A percentile compares a stretch with the other conserved stretches of the same genome.
phyloP scores from a whole-genome alignment of 2,888 invertebrate species.

The Hipparchia semele region DNA sequence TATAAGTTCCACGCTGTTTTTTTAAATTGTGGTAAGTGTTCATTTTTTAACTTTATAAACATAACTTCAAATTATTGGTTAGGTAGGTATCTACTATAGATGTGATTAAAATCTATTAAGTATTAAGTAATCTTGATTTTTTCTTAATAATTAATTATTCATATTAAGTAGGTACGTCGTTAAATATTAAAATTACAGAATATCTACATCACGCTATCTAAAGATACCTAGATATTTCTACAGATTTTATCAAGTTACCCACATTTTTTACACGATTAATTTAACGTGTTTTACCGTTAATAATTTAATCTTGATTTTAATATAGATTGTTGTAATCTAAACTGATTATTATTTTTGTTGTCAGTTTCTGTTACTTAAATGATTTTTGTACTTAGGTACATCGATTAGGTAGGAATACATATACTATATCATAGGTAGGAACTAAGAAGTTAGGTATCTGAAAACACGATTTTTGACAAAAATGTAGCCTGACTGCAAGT shows the following conservation, averaged over 20 bases:
- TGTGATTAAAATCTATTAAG: no score
- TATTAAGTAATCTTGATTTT: no score
- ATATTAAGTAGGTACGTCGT: no score
- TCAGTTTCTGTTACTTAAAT: neutral
- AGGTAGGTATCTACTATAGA: no score
- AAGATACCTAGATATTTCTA: conserved; percentile 1
- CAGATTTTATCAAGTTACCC: neutral
- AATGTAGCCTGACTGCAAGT: neutral
- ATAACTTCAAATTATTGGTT: neutral
- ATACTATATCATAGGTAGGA: neutral
- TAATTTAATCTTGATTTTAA: neutral
- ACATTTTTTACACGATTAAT: conserved; percentile 8
- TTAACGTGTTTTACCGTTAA: neutral
- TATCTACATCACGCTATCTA: neutral
- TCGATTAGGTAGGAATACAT: neutral
- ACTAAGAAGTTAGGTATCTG: neutral
- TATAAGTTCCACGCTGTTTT: neutral
- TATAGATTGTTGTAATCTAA: conserved; percentile 1
- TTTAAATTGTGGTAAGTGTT: conserved; percentile 17
- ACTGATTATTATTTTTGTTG: neutral
- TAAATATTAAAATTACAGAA: no score
- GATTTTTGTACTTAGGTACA: neutral
- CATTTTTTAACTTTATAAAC: neutral
- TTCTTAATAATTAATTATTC: neutral
- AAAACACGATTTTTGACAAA: neutral